Conservation (phyloP, 2,797 vertebrate genomes). For the Peromyscus melanophrys region DNA sequence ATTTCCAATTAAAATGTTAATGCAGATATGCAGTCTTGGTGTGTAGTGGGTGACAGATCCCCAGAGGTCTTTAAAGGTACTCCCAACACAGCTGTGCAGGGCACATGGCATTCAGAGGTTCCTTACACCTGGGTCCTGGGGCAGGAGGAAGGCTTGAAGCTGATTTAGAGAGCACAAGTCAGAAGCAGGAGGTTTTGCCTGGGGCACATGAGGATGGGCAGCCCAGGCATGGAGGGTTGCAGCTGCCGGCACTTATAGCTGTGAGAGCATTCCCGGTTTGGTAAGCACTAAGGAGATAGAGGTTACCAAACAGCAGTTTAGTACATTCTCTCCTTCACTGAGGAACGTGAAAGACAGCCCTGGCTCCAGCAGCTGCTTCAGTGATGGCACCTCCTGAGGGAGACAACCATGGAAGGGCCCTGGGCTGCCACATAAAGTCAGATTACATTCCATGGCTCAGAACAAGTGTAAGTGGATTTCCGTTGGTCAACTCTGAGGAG, state of each 20-base stretch:
- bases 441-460: neutral
- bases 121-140: too few species aligned
- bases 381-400: neutral
- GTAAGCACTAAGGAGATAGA: neutral
- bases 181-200: neutral
- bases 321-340: neutral
- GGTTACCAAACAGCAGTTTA: neutral
- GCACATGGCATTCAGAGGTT: neutral
- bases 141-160: too few species aligned
- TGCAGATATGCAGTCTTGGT: neutral
- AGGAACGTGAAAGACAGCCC: neutral
- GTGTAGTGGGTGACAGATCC: neutral
- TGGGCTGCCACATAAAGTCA: neutral
- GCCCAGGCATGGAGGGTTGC: too few species aligned
- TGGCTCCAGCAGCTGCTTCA: neutral
- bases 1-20: neutral
- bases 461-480: neutral
- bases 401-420: neutral
- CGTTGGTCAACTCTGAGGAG: neutral
- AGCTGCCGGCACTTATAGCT: neutral
- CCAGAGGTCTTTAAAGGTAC: neutral
- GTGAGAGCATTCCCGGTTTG: neutral
- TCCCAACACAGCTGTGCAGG: neutral
- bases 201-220: neutral
- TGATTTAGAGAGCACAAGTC: neutral